Evolutionary conservation across 1,140 invertebrate species (phyloP), one percentile per base, ranked within the genome.

Genomic region (Babylonia areolata): DNA sequence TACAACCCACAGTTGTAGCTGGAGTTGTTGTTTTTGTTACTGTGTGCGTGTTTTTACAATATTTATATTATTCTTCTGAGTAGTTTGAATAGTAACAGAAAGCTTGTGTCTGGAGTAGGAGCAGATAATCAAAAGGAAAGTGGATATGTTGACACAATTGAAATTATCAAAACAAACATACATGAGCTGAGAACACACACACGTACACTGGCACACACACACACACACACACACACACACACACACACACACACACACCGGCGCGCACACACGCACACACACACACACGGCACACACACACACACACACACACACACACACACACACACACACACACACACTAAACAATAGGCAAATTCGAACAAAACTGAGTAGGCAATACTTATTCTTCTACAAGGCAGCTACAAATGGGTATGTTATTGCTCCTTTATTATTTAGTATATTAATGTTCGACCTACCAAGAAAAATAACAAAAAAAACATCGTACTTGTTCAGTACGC

Each of bases 121-220:
- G 71, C 91, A 92, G 1, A 91, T 90, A 33, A 91, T 90, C 73
- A 90, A 92, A 2, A 91, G 85, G 2, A 75, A 73, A 46, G 87
- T 84, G 37, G 85, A 87, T 9, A 92, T 75, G 54, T 88, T 84
- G 31, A 86, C 89, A 71, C 90, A 89, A n/a, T 78, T 85, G 28
- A 81, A 23, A 39, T 89, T 85, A 12, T 85, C 73, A 0, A 90
- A 88, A 0, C 91, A 54, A 80, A 91, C 91, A 84, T 86, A 92
- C 90, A 91, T 91, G 11, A 90, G n/a, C n/a, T n/a, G n/a, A n/a
- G n/a, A n/a, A 91, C 1, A 90, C 91, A 64, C 91, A 90, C 81
- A 71, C 79, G 91, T 42, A 91, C 90, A 85, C 90, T 91, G 86
- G 9, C 3, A 69, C 28, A 37, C 15, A 77, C 5, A 12, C 11